A percentile compares a stretch with the other conserved stretches of the same genome.
phyloP scores from a whole-genome alignment of 1,140 invertebrate genomes.

The Euglossa dilemma region DNA sequence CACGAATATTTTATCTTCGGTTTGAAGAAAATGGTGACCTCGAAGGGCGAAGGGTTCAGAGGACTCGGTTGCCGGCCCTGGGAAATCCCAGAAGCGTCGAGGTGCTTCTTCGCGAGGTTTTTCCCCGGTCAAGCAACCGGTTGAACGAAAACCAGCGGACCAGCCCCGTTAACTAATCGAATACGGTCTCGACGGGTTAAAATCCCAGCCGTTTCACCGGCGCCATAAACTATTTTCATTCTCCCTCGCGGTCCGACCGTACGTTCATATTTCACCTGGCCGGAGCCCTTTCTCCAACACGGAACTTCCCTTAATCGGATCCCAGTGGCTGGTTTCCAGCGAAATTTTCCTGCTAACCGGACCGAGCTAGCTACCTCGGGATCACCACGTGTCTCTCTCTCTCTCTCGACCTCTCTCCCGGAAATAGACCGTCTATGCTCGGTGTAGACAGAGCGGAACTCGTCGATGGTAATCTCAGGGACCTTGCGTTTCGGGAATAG shows the following conservation, averaged over 20 bases:
- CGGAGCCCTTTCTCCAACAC: conserved; percentile 4
- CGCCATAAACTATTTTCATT: conserved; percentile 28
- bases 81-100: too few relatives aligned
- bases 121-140: not conserved
- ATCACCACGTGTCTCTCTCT: not conserved
- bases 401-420: not conserved
- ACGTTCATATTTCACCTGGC: conserved; percentile 41
- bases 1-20: too few relatives aligned
- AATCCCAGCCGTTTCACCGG: conserved; percentile 26
- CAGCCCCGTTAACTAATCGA: conserved; percentile 31
- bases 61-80: too few relatives aligned
- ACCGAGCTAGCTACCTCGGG: not conserved
- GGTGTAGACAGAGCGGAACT: not conserved
- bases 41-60: too few relatives aligned
- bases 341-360: conserved; percentile 38
- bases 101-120: not conserved
- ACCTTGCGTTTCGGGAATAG: not conserved
- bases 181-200: conserved; percentile 22
- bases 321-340: conserved; percentile 26
- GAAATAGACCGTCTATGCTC: not conserved
- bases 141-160: not conserved
- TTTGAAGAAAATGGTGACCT: too few relatives aligned
- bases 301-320: conserved; percentile 29
- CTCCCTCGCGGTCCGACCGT: not conserved
- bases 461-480: not conserved